Base-by-base conservation (phyloP, 2,113 vertebrate genomes). In the Larimichthys polyactis region DNA sequence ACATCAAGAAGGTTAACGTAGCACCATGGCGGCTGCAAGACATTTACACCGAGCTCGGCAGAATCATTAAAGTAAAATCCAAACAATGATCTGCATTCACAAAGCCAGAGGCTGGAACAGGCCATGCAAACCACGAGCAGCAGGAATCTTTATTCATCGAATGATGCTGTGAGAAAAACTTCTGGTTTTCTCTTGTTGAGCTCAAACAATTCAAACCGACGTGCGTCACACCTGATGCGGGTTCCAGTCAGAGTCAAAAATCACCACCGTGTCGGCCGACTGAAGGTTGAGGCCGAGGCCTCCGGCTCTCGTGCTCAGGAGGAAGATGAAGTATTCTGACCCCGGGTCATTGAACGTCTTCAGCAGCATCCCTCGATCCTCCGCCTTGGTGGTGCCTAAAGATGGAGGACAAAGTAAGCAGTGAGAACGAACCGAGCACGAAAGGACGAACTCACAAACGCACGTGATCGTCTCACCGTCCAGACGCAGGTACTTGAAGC, bases 221-320 rank as follows among this genome's bases (percentile, higher is more conserved):
- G 93, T 95, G 0, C 94, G 93, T 91, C 97, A 58, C 95, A 98
- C 97, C 97, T 99, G 98, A 94, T 99, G 98, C 0, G 98, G 98
- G 85, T 99, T 99, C 97, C 98, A 99, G 95, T 99, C 98, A 7
- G 97, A 99, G 95, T 99, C 98, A 4, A 99, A 97, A 78, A 99
- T 97, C 82, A 99, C 96, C 15, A 98, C 98, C 0, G 98, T 99
- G 88, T 99, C 98, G 0, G 98, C 98, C 0, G 98, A 99, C 94
- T 99, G 98, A 14, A 99, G 94, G 78, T 99, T 99, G 29, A 99
- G 96, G 2, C 98, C 98, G 4, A 99, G 95, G 0, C 97, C 98
- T 0, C 98, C 98, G 0, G 98, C 98, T 16, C 97, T 95, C 0
- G 98, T 99, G 92, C 97, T 99, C 83, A 99, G 96, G 82, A 99